Evolutionary conservation across 2,888 invertebrate genomes (phyloP).

Genomic region (Mythimna albipuncta): DNA sequence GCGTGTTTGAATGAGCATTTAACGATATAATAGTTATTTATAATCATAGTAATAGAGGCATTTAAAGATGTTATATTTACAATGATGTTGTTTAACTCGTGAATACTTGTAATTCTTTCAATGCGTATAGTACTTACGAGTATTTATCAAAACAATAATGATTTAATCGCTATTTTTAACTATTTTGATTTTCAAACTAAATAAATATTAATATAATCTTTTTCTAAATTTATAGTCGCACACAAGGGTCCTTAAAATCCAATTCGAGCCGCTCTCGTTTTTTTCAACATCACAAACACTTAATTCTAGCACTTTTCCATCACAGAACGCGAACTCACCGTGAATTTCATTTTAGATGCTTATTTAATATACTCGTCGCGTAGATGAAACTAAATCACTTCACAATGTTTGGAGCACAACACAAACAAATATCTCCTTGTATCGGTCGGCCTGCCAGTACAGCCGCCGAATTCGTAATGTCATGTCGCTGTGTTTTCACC

Average conservation of each 20-base stretch:
- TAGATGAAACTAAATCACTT: conserved; percentile 87
- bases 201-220: conserved; percentile 1
- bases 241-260: conserved; percentile 46
- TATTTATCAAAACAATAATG: neutral
- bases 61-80: neutral
- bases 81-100: conserved; percentile 6
- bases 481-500: conserved; percentile 86
- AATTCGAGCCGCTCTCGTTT: conserved; percentile 30
- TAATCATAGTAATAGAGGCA: conserved; percentile 5
- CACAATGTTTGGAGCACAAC: conserved; percentile 77
- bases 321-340: conserved; percentile 86
- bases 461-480: conserved; percentile 90
- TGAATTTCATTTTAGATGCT: conserved; percentile 88
- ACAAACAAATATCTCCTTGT: conserved; percentile 75
- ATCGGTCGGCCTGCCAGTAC: conserved; percentile 84
- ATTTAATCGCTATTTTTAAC: neutral
- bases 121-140: neutral
- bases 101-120: neutral
- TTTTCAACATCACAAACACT: conserved; percentile 59
- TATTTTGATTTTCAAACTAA: neutral
- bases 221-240: neutral
- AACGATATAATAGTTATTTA: conserved; percentile 11
- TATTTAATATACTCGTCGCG: conserved; percentile 81
- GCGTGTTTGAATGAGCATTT: conserved; percentile 30
- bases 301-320: conserved; percentile 66